Evolutionary conservation across 37 sponge, comb jelly and placozoan genomes (phyloP).

Genomic region (Chondrilla cf. caribensis): DNA sequence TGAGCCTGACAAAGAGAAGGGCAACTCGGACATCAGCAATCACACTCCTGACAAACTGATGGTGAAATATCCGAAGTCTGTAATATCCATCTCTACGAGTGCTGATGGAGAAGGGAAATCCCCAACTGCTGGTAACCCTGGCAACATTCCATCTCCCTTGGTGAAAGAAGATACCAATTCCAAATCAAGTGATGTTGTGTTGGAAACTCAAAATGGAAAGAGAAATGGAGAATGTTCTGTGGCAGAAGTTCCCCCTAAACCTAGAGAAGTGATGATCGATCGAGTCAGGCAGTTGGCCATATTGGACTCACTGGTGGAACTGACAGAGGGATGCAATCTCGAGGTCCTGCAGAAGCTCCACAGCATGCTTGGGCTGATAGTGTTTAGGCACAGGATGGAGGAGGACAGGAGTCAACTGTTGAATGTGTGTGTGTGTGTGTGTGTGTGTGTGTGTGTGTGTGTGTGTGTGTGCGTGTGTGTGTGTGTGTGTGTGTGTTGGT

Average conservation of each 20-base stretch:
- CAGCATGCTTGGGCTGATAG: slow-evolving; percentile 46
- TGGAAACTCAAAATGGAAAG: too few relatives aligned
- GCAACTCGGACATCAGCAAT: too few relatives aligned
- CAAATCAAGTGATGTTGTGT: too few relatives aligned
- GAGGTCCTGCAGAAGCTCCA: slow-evolving; percentile 47
- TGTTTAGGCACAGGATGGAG: slow-evolving; percentile 56
- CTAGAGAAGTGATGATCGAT: slow-evolving; percentile 28
- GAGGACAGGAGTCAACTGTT: slow-evolving; percentile 22
- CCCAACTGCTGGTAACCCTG: neutral
- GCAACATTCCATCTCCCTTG: too few relatives aligned
- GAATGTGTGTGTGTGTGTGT: slow-evolving; percentile 21
- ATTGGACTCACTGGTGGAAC: slow-evolving; percentile 27
- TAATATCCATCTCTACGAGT: neutral
- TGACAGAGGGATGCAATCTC: slow-evolving; percentile 34
- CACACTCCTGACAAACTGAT: neutral
- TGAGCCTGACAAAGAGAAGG: neutral
- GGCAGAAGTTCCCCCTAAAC: neutral
- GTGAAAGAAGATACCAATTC: too few relatives aligned
- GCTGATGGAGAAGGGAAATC: neutral
- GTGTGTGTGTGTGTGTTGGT: slow-evolving; percentile 9
- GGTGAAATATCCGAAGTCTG: slow-evolving; percentile 1
- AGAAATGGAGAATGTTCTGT: too few relatives aligned
- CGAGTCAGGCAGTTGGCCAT: slow-evolving; percentile 16
- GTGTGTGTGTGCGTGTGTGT: slow-evolving; percentile 1
- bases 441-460: slow-evolving; percentile 1